Evolutionary conservation across 2,113 vertebrate species (phyloP), one percentile per base, ranked within the genome.

Genomic region (Mustelus asterias): DNA sequence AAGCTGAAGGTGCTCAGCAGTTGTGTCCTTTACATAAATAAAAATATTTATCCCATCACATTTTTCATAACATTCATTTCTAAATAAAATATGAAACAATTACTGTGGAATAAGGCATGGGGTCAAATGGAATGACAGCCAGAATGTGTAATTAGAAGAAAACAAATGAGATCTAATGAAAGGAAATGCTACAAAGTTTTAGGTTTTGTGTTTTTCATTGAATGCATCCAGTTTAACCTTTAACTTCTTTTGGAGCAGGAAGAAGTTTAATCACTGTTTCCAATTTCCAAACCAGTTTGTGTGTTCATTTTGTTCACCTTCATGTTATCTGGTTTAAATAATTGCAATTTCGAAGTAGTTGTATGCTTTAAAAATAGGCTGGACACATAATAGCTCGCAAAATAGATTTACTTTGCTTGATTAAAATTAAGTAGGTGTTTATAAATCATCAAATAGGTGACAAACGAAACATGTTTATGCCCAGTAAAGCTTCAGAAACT

Each of bases 321-420:
- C 14, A 72, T 33, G 13, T 26, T 48, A 69, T 24, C n/a, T 24
- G 1, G 24, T 24, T 95, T 70, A 70, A 95, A 95, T 72, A 70
- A 29, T 70, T 72, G 22, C 69, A 48, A 22, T 76, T 72, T 54
- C 48, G 26, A 67, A 48, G 10, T 16, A 94, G 37, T 1, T 94
- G 4, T 26, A 37, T 70, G 92, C 9, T 70, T 94, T 94, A 69
- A 94, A 94, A 94, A 94, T 29, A 69, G 90, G n/a, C n/a, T 93
- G 60, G 60, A 93, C 7, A 24, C 9, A 94, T 65, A 22, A 69
- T 41, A 60, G 88, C 88, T 90, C 63, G 44, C 24, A 44, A 90
- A n/a, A 3, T 60, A 14, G 88, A 90, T 90, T 60, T 63, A 41
- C 69, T 94, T 44, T 58, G 65, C 67, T 94, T 94, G 92, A 70